A percentile compares a stretch with the other conserved stretches of the same genome.
phyloP scores from a whole-genome alignment of 2,113 vertebrate species.

The Eidolon helvum region DNA sequence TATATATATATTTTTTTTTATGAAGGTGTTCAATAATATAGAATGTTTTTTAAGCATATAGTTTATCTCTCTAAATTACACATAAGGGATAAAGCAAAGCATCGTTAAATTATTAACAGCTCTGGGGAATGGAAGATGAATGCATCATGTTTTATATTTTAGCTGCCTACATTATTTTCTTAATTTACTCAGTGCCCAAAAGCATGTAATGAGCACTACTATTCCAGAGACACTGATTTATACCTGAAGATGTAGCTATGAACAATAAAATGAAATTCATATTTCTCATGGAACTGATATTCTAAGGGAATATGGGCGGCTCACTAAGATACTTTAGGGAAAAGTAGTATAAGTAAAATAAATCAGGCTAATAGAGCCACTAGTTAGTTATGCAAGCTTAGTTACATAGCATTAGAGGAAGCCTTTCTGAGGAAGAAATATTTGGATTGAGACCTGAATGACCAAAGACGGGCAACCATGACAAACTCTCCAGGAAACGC shows the following conservation, averaged over 20 bases:
- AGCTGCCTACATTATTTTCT: neutral
- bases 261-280: neutral
- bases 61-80: neutral
- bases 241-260: neutral
- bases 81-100: neutral
- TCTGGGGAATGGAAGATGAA: neutral
- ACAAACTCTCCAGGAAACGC: neutral
- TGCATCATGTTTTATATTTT: neutral
- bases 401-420: neutral
- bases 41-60: neutral
- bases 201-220: neutral
- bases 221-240: neutral
- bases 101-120: neutral
- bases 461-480: neutral
- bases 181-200: neutral
- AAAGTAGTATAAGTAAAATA: neutral
- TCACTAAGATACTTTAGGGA: neutral
- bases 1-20: neutral
- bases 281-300: neutral
- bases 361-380: neutral
- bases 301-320: neutral
- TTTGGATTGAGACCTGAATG: neutral
- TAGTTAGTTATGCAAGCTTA: neutral
- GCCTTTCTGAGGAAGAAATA: neutral
- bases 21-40: neutral